Conservation (phyloP, 2,113 vertebrate species). For the Neopipo cinnamomea region DNA sequence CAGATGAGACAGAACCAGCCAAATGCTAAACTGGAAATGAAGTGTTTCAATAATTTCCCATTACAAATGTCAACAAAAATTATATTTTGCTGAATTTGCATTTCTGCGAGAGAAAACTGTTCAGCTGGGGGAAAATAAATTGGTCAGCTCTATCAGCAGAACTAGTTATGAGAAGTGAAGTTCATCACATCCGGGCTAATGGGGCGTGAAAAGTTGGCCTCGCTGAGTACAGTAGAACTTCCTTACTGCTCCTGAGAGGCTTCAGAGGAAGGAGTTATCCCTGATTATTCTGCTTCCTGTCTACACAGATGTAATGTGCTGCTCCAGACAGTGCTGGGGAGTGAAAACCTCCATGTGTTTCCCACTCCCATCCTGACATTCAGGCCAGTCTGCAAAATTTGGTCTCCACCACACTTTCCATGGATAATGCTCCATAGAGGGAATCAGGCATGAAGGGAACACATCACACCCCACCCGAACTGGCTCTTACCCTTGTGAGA, state of each 20-base stretch:
- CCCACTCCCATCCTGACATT: neutral
- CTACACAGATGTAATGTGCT: neutral
- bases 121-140: constrained; percentile 16
- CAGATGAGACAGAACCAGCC: constrained; percentile 30
- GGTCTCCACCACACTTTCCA: neutral
- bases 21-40: constrained; percentile 40
- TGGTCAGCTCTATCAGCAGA: neutral
- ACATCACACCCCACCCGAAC: neutral
- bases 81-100: constrained; percentile 26
- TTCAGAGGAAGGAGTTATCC: neutral
- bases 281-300: neutral
- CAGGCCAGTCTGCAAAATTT: neutral
- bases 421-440: neutral
- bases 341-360: neutral
- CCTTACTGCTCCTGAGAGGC: constrained; percentile 26
- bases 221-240: neutral
- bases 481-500: neutral
- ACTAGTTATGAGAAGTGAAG: neutral
- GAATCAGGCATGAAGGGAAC: neutral
- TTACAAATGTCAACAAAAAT: constrained; percentile 34
- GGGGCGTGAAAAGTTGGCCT: constrained; percentile 37
- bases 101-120: constrained; percentile 11
- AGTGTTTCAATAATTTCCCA: constrained; percentile 53
- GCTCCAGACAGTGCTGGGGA: neutral
- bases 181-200: constrained; percentile 48